Evolutionary conservation across 2,113 vertebrate genomes (phyloP), one percentile per base, ranked within the genome.

Genomic region (Barbus barbus): DNA sequence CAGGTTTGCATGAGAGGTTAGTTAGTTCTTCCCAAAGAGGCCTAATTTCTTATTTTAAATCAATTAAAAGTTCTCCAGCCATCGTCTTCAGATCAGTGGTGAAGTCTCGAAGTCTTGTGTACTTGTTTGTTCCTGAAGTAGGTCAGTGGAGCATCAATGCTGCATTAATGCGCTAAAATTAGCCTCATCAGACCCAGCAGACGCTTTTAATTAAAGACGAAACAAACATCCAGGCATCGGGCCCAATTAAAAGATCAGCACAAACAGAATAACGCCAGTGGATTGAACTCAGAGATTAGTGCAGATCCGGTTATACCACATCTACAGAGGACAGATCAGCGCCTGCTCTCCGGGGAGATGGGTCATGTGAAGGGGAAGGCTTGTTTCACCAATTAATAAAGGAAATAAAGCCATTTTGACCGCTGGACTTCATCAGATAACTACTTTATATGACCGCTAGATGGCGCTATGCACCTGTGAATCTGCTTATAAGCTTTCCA

Each of bases 211-310:
- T 65, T 80, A 65, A 28, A 80, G 58, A 61, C 26, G 46, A 76
- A 24, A 67, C 38, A 65, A 80, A 80, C 60, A 80, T 80, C 60
- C 67, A 48, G 26, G 61, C 61, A 72, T 78, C 56, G 41, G 12
- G 9, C 9, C 53, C 46, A 65, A 67, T 76, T 61, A 61, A 77
- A 67, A 60, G 69, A 71, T 84, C 71, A 72, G 51, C 72, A 71
- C 74, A 84, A 82, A 86, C 84, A 75, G 53, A 86, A 65, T 77
- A 72, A 84, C 36, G 26, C 56, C 36, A 69, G 28, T 5, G 31
- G 80, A 75, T 14, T 69, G 76, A 65, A 92, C 90, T 67, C 86
- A 87, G 81, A 85, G 84, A 63, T 91, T 85, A 88, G 67, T 51
- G n/a, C n/a, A n/a, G n/a, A n/a, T n/a, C n/a, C n/a, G n/a, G n/a